Percentiles rank a stretch among this genome's conserved stretches.
phyloP scores from a whole-genome alignment of 2,888 invertebrate species.

The Oscheius sp. region DNA sequence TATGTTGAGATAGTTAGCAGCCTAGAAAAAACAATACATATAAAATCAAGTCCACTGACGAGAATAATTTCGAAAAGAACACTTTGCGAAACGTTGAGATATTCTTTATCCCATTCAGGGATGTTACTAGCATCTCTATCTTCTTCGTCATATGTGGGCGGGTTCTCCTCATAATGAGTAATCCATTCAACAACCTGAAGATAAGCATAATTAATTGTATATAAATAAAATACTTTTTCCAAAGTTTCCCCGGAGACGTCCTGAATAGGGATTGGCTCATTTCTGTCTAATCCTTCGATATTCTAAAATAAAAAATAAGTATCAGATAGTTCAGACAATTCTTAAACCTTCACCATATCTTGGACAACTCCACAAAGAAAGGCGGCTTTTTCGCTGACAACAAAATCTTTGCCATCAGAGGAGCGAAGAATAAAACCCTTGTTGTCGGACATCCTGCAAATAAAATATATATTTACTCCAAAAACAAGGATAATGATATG shows the following conservation, averaged over 20 bases:
- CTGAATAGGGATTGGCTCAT: not conserved
- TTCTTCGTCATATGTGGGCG: not conserved
- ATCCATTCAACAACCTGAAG: conserved; percentile 26
- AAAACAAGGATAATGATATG: no score
- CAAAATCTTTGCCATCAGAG: conserved; percentile 3
- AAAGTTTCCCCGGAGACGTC: not conserved
- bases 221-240: not conserved
- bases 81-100: not conserved
- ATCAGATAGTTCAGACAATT: not conserved
- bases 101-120: conserved; percentile 25
- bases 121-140: not conserved
- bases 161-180: conserved; percentile 16
- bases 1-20: conserved; percentile 21
- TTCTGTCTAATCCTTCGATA: not conserved
- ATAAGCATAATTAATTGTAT: not conserved
- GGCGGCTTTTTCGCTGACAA: not conserved
- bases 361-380: not conserved
- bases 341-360: conserved; percentile 14
- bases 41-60: not conserved
- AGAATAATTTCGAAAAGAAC: conserved; percentile 6
- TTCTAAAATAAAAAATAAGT: conserved; percentile 11
- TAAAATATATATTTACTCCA: no score
- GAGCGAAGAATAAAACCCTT: not conserved
- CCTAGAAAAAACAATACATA: not conserved
- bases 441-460: no score